Evolutionary conservation across 2,113 vertebrate genomes (phyloP).

Genomic region (Pygathrix nemaeus): DNA sequence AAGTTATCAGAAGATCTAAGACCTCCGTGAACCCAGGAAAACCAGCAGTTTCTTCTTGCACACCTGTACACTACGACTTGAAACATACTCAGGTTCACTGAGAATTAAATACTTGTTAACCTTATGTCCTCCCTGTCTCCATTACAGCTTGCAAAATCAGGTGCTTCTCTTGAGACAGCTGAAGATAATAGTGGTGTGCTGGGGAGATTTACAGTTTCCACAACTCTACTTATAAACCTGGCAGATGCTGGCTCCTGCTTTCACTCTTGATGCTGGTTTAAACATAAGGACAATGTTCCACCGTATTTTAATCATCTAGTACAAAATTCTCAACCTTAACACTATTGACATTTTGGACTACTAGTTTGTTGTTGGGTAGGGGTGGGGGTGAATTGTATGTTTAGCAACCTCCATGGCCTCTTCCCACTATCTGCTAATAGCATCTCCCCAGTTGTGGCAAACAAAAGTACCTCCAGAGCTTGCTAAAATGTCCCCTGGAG

Average conservation of each 20-base stretch:
- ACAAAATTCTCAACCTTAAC: neutral
- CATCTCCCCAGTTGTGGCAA: neutral
- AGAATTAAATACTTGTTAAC: neutral
- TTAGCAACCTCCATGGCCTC: neutral
- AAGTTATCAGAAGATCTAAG: neutral
- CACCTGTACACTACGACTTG: fast-evolving
- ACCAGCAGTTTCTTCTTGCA: neutral
- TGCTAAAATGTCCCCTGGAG: neutral
- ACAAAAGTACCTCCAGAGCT: neutral
- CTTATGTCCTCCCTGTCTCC: neutral
- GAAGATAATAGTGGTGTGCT: neutral
- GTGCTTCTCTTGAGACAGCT: neutral
- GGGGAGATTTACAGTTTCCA: neutral
- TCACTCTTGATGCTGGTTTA: neutral
- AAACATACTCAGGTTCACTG: neutral
- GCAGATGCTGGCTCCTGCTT: neutral
- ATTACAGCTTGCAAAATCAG: neutral
- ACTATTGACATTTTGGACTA: neutral
- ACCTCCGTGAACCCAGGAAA: neutral
- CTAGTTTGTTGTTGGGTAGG: neutral
- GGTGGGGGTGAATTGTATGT: neutral
- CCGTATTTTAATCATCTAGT: neutral
- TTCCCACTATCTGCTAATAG: neutral
- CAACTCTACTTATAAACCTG: neutral
- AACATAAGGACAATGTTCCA: neutral